Evolutionary conservation across 2,888 invertebrate species (phyloP), one percentile per base, ranked within the genome.

Genomic region (Machimus atricapillus): DNA sequence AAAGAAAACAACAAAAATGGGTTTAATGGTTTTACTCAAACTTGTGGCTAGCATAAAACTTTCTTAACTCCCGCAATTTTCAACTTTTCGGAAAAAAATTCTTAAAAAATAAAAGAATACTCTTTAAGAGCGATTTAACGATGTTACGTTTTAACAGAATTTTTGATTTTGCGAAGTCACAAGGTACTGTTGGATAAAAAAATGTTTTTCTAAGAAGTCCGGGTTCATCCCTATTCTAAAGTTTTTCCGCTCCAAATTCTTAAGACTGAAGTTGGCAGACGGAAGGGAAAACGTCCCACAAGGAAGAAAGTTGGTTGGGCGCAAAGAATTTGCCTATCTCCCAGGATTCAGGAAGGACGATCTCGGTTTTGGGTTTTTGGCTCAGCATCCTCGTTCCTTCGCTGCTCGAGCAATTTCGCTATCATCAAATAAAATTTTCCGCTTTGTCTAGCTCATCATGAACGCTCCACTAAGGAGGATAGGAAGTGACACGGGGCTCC

Each of bases 391-490:
- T 52, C 16, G n/a, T 19, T 52, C 52, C 19, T n/a, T n/a, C 52
- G 52, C 5, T 40, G 37, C 34, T 58, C 40, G 66, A 83, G 37
- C 66, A 83, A 40, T n/a, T 43, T 4, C 58, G n/a, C 74, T 58
- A 74, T 74, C 73, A 43, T 43, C 74, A 74, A 83, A 83, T 83
- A 66, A 85, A 74, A 74, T 74, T 74, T 85, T 85, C 85, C 74
- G 43, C 85, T 74, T 74, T 85, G 74, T 85, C 74, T 85, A 74
- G 46, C 34, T 16, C 34, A 46, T 27, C 43, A 27, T 85, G 46
- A n/a, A 74, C 74, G 31, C 73, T 46, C 73, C 85, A 27, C 56
- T 58, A 66, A 58, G 58, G 19, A 46, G 52, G 79, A 52, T 27
- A 52, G 27, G 52, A 52, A 52, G 52, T 79, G 79, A 79, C 79